These are phyloP conservation scores for Synanthedon formicaeformis DNA, from an alignment of 2,888 invertebrate genomes.

Conservation along the genomic window DNA sequence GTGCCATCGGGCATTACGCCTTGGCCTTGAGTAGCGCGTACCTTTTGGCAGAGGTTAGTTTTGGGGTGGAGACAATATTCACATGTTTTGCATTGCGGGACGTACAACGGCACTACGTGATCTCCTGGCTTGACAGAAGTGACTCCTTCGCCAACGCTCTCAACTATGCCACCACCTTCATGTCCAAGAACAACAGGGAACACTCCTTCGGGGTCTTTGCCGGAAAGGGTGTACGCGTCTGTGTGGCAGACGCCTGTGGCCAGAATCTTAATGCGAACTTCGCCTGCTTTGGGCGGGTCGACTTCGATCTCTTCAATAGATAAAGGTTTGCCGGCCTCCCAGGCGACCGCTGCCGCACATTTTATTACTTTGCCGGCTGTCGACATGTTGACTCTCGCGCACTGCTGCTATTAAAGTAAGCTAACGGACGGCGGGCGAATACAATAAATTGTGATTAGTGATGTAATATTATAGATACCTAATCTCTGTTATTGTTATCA, in stretches of 20 bases:
- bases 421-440: background rate
- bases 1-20: slow-evolving; percentile 95
- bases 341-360: slow-evolving; percentile 96
- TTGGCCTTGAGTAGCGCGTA: slow-evolving; percentile 86
- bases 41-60: slow-evolving; percentile 97
- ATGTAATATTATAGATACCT: slow-evolving; percentile 2
- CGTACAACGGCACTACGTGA: slow-evolving; percentile 96
- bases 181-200: slow-evolving; percentile 96
- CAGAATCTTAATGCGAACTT: slow-evolving; percentile 86
- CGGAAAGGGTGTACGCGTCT: slow-evolving; percentile 89
- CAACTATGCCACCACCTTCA: slow-evolving; percentile 97
- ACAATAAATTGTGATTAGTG: slow-evolving; percentile 4
- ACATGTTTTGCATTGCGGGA: slow-evolving; percentile 96
- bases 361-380: slow-evolving; percentile 78
- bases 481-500: too few species aligned
- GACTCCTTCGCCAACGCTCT: slow-evolving; percentile 94
- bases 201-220: slow-evolving; percentile 89
- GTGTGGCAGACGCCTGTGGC: slow-evolving; percentile 92
- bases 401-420: slow-evolving; percentile 22
- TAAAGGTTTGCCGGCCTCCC: slow-evolving; percentile 92
- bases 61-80: slow-evolving; percentile 96
- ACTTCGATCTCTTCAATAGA: slow-evolving; percentile 93
- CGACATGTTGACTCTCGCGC: slow-evolving; percentile 31
- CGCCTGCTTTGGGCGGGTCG: slow-evolving; percentile 91
- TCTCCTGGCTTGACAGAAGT: slow-evolving; percentile 90